A percentile compares a stretch with the other conserved stretches of the same genome.
Evolutionary conservation across 2,113 vertebrate genomes (phyloP).

Genomic region (Glaucomys volans): DNA sequence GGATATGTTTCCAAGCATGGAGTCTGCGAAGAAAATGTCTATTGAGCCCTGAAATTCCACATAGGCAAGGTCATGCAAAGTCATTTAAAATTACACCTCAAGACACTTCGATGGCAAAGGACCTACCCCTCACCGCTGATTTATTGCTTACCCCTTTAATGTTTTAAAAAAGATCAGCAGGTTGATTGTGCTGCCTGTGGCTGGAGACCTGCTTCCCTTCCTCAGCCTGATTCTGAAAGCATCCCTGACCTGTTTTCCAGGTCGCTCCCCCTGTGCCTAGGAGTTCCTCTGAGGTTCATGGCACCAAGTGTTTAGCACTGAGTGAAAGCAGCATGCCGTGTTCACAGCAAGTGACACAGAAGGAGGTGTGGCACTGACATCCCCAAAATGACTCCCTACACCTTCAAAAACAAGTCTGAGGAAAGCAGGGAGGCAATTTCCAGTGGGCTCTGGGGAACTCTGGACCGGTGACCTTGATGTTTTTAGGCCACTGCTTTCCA

Average conservation of each 20-base stretch:
- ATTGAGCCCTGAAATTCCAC: constrained; percentile 53
- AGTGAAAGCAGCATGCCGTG: background rate
- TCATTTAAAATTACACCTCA: constrained; percentile 65
- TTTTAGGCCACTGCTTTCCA: background rate
- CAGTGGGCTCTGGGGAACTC: background rate
- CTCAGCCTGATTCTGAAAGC: constrained; percentile 70
- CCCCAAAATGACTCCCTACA: background rate
- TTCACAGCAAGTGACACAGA: background rate
- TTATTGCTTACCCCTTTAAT: constrained; percentile 79
- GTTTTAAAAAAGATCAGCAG: constrained; percentile 74
- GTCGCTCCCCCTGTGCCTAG: background rate
- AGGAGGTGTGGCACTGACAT: background rate
- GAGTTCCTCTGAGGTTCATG: background rate
- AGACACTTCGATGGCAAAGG: constrained; percentile 54
- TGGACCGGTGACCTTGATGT: background rate
- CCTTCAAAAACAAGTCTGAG: background rate
- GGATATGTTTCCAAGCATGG: background rate
- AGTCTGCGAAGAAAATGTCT: constrained; percentile 24
- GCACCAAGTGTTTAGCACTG: background rate
- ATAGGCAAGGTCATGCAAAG: constrained; percentile 75
- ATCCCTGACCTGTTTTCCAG: constrained; percentile 65
- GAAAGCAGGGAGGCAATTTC: background rate
- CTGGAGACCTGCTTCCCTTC: constrained; percentile 64
- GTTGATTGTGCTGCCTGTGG: constrained; percentile 66
- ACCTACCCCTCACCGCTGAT: constrained; percentile 62